Percentiles rank a stretch among this genome's conserved stretches.
These are phyloP conservation scores for Odontamblyopus rebecca DNA, from an alignment of 2,797 vertebrate genomes.

Conservation along the genomic window DNA sequence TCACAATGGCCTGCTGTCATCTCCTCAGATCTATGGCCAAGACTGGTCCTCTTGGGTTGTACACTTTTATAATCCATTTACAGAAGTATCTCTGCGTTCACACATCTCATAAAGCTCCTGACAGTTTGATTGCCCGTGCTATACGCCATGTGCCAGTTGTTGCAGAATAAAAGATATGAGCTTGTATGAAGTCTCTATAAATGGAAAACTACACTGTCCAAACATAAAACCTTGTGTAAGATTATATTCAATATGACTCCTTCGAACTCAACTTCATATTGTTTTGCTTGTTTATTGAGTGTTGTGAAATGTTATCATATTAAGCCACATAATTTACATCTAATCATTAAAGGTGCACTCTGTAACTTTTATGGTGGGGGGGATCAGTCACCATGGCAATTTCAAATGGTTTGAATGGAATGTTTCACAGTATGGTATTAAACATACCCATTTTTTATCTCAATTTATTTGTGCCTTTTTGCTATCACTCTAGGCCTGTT, in stretches of 20 bases:
- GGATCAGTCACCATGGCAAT: too few species aligned
- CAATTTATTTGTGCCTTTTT: background rate
- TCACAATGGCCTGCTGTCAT: slow-evolving; percentile 30
- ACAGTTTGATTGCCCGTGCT: slow-evolving; percentile 65
- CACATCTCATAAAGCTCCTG: slow-evolving; percentile 60
- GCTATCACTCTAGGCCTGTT: too few species aligned
- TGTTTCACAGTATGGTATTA: too few species aligned
- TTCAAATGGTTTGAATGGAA: too few species aligned
- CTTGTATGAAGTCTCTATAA: slow-evolving; percentile 31
- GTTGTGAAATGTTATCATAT: background rate
- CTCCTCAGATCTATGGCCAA: slow-evolving; percentile 41
- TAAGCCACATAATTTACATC: background rate
- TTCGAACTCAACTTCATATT: background rate
- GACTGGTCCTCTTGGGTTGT: slow-evolving; percentile 56
- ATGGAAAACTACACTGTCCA: slow-evolving; percentile 41
- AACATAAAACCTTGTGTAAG: slow-evolving; percentile 31
- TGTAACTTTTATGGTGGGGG: too few species aligned
- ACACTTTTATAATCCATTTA: slow-evolving; percentile 50
- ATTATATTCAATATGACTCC: background rate
- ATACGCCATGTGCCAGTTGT: slow-evolving; percentile 40
- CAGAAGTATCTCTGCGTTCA: slow-evolving; percentile 52
- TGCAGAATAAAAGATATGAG: slow-evolving; percentile 36
- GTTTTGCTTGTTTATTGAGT: background rate
- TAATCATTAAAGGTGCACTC: background rate
- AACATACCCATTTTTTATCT: background rate